Evolutionary conservation across 2,888 invertebrate species (phyloP).

Genomic region (Iselma pallidipennis): DNA sequence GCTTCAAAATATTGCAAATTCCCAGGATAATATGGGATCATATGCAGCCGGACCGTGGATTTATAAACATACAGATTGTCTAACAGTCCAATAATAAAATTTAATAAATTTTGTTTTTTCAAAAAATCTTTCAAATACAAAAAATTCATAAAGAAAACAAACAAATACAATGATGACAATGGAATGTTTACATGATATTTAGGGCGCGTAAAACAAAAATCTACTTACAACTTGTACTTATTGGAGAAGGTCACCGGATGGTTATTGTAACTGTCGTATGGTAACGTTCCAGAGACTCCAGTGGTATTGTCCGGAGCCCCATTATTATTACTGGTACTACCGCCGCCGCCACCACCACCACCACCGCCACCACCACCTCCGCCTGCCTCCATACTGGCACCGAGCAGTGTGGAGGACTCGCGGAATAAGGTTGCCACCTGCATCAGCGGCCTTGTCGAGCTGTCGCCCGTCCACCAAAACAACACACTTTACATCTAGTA

Average conservation of each 20-base stretch:
- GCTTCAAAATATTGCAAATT: neutral
- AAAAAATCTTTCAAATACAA: too few species aligned
- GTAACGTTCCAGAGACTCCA: slow-evolving; percentile 45
- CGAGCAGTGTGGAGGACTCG: slow-evolving; percentile 68
- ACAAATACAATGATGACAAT: slow-evolving; percentile 15
- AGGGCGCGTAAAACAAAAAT: slow-evolving; percentile 30
- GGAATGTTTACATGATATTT: slow-evolving; percentile 39
- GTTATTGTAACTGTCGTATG: slow-evolving; percentile 53
- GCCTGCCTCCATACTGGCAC: slow-evolving; percentile 65
- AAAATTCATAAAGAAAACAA: neutral
- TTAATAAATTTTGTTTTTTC: too few species aligned
- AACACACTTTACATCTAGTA: slow-evolving; percentile 44
- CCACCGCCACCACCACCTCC: slow-evolving; percentile 56
- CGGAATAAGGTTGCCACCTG: slow-evolving; percentile 71
- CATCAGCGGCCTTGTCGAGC: slow-evolving; percentile 58
- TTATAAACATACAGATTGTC: neutral
- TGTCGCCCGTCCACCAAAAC: slow-evolving; percentile 20
- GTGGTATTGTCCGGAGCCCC: slow-evolving; percentile 36
- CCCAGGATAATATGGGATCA: neutral
- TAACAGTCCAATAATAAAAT: neutral
- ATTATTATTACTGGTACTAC: slow-evolving; percentile 58
- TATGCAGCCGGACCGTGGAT: neutral
- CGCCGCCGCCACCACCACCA: slow-evolving; percentile 60
- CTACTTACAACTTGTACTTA: slow-evolving; percentile 58
- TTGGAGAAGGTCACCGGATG: slow-evolving; percentile 54